Evolutionary conservation across 2,888 invertebrate genomes (phyloP), one percentile per base, ranked within the genome.

Genomic region (Diarsia dahlii): DNA sequence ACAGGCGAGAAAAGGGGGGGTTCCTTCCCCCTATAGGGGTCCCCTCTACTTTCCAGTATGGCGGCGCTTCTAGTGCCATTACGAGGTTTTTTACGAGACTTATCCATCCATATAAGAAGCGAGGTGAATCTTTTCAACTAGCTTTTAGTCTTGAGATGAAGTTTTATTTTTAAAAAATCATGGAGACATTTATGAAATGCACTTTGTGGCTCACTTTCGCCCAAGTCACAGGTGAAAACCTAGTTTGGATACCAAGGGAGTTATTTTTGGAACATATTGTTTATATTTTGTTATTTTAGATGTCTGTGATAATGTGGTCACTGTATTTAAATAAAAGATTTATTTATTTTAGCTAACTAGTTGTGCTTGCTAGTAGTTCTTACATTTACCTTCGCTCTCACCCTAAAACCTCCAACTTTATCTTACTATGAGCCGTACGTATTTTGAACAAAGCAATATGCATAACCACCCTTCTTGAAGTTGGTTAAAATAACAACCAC

Each of bases 71-170:
- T 60, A 60, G 60, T 65, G 71, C 71, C 63, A 66, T 74, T 80
- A 84, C 84, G 58, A 46, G 46, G 52, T 69, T 65, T 82, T 73
- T 74, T 76, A 84, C 66, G 65, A 71, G 58, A 69, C 28, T 76
- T 71, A 68, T 62, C 76, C 64, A 71, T 65, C 71, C 77, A 67
- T 65, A 39, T 74, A 76, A 71, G 73, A 71, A 69, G 56, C 45
- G 70, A 62, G 52, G 48, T 80, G 69, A 77, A 80, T 80, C 65
- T 71, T 71, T 68, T 83, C 68, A 62, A 73, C 52, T 80, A 58
- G 66, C 60, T 80, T 70, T 72, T 56, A 73, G 62, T 64, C 23
- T 39, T n/a, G 1, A 74, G 18, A 12, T 18, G 23, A 58, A 71
- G 50, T 64, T 60, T 76, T 78, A 52, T 65, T 46, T 46, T 3